phyloP scores from a whole-genome alignment of 2,888 invertebrate genomes.

The Apeira syringaria region DNA sequence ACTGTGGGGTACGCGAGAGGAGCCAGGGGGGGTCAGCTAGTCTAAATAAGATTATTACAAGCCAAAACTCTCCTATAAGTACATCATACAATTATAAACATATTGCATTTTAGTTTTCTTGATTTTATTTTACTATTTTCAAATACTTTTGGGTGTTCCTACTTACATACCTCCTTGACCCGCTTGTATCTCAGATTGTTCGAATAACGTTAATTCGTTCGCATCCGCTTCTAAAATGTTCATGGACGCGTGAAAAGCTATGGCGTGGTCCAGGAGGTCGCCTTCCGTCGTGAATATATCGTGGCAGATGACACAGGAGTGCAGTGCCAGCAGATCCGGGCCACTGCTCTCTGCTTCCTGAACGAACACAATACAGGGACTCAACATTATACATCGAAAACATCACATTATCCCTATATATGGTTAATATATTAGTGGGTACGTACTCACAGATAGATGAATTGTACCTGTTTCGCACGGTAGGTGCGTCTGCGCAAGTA shows the following conservation, averaged over 20 bases:
- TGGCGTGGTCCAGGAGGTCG: conserved; percentile 71
- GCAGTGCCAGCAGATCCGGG: conserved; percentile 64
- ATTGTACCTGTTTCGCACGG: too few relatives aligned
- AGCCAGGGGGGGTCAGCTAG: too few relatives aligned
- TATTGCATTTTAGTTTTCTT: too few relatives aligned
- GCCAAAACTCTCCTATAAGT: too few relatives aligned
- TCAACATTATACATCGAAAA: background rate
- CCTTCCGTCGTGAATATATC: conserved; percentile 73
- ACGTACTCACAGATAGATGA: too few relatives aligned
- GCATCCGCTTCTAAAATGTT: conserved; percentile 30
- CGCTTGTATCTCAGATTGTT: conserved; percentile 2
- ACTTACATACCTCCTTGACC: background rate
- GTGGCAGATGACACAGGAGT: conserved; percentile 72
- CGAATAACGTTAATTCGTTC: conserved; percentile 26
- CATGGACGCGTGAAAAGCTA: conserved; percentile 62
- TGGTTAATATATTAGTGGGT: too few relatives aligned
- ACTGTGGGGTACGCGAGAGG: too few relatives aligned
- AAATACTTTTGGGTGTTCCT: too few relatives aligned
- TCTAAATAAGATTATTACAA: too few relatives aligned
- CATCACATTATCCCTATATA: background rate
- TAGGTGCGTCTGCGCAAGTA: too few relatives aligned
- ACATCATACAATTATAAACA: too few relatives aligned
- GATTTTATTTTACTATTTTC: too few relatives aligned
- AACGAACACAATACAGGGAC: conserved; percentile 30
- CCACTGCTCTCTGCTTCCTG: conserved; percentile 50